A percentile compares a stretch with the other conserved stretches of the same genome.
Conservation (phyloP, 2,888 invertebrate species). For the Lottia gigantea region DNA sequence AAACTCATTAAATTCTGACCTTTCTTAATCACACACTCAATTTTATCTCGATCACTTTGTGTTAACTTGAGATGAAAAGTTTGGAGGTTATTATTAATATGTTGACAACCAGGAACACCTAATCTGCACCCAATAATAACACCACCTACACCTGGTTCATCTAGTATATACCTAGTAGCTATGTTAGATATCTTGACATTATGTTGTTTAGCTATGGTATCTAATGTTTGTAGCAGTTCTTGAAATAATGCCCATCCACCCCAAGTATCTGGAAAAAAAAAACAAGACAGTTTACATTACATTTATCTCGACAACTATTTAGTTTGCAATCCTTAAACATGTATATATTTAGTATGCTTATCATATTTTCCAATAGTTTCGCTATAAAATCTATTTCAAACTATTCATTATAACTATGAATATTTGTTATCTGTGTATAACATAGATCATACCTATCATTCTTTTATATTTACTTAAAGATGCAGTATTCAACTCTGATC, state of each 20-base stretch:
- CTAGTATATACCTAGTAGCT: conserved; percentile 13
- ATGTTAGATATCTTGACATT: conserved; percentile 13
- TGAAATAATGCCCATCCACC: conserved; percentile 16
- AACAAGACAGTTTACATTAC: too few relatives aligned
- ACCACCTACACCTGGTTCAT: conserved; percentile 16
- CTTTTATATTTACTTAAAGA: conserved; percentile 11
- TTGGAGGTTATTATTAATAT: conserved; percentile 14
- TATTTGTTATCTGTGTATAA: too few relatives aligned
- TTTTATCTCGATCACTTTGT: conserved; percentile 1
- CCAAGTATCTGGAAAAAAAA: conserved; percentile 17
- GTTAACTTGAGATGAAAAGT: conserved; percentile 6
- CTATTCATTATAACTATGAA: too few relatives aligned
- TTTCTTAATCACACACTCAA: conserved; percentile 15
- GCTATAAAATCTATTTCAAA: too few relatives aligned
- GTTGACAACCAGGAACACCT: conserved; percentile 15
- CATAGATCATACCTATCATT: not conserved
- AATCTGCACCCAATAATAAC: conserved; percentile 17
- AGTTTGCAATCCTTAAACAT: too few relatives aligned
- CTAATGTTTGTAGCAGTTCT: conserved; percentile 14
- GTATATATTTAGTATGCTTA: too few relatives aligned
- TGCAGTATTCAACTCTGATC: conserved; percentile 12
- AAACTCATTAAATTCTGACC: conserved; percentile 5
- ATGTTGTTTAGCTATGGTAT: conserved; percentile 13
- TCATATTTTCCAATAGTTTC: too few relatives aligned
- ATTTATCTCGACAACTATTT: too few relatives aligned